phyloP scores from a whole-genome alignment of 2,888 invertebrate species.

The Cerastis leucographa region DNA sequence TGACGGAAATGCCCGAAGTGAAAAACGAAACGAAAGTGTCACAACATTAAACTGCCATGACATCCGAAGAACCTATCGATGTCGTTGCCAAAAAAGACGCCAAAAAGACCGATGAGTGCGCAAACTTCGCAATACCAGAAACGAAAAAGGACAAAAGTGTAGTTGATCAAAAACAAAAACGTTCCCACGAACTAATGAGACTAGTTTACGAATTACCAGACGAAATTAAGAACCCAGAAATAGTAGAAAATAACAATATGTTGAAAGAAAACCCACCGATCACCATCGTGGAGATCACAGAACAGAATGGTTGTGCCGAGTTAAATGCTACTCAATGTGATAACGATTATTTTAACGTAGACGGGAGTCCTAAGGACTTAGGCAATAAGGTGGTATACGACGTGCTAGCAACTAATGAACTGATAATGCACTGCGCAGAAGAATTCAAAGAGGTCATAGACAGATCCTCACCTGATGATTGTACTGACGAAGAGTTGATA shows the following conservation, averaged over 20 bases:
- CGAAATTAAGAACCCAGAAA: constrained; percentile 78
- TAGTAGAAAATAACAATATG: constrained; percentile 85
- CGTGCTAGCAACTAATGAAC: constrained; percentile 80
- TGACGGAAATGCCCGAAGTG: constrained; percentile 72
- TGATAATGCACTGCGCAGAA: constrained; percentile 81
- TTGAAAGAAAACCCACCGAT: constrained; percentile 88
- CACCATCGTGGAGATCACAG: constrained; percentile 86
- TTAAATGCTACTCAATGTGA: constrained; percentile 79
- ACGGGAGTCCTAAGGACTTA: constrained; percentile 82
- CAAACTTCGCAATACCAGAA: constrained; percentile 79
- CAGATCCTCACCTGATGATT: constrained; percentile 83
- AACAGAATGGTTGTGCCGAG: constrained; percentile 88
- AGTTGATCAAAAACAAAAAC: constrained; percentile 75
- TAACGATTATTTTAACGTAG: constrained; percentile 79
- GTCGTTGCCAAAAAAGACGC: constrained; percentile 82
- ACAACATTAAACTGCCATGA: constrained; percentile 82
- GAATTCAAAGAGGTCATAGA: constrained; percentile 86
- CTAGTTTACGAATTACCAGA: constrained; percentile 88
- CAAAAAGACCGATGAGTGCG: constrained; percentile 80
- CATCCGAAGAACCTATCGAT: constrained; percentile 87
- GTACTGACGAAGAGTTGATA: constrained; percentile 84
- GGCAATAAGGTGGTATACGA: constrained; percentile 86
- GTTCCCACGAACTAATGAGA: constrained; percentile 86
- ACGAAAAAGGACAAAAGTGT: constrained; percentile 77
- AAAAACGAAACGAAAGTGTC: constrained; percentile 64